Evolutionary conservation across 2,113 vertebrate genomes (phyloP), one percentile per base, ranked within the genome.

Genomic region (Protomyctophum bolini): DNA sequence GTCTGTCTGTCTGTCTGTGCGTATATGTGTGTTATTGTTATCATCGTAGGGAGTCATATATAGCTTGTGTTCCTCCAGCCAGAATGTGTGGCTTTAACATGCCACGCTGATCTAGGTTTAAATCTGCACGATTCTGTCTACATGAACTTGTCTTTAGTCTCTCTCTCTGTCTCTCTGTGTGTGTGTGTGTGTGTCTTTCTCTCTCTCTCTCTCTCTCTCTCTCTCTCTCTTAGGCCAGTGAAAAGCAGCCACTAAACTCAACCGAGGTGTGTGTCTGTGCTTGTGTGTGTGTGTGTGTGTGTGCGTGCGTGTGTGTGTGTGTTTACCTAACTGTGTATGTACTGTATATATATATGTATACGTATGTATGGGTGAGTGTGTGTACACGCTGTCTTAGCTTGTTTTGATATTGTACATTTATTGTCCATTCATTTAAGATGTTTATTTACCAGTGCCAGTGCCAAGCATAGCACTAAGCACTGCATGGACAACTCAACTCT

Each of bases 31-130:
- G 56, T 72, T 79, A 68, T 80, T 79, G 73, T 76, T 79, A 79
- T 79, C 73, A 67, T 77, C 64, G 62, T 21, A 62, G 67, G 21
- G 58, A 82, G 77, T 70, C 76, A 70, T 67, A 75, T 48, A 48
- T 63, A 75, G 51, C 51, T 66, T 75, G 76, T 80, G 66, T 81
- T 67, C 50, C 55, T 65, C 62, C 61, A 51, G 59, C 63, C 46
- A 55, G 49, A 75, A 51, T 62, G 58, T 75, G 71, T 10, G 10
- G 68, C 56, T 69, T 63, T 51, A 83, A 63, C 63, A 76, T 45
- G 33, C 70, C 58, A 64, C 63, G 21, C 65, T 75, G 68, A 70
- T 66, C 75, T 68, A 10, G 55, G 56, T 58, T 70, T 66, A 58
- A 67, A 70, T 72, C 63, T 59, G 63, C 46, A 52, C 47, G 33